Percentiles rank a stretch among this genome's conserved stretches.
Evolutionary conservation across 2,797 vertebrate genomes (phyloP).

Genomic region (Rhyacichthys aspro): DNA sequence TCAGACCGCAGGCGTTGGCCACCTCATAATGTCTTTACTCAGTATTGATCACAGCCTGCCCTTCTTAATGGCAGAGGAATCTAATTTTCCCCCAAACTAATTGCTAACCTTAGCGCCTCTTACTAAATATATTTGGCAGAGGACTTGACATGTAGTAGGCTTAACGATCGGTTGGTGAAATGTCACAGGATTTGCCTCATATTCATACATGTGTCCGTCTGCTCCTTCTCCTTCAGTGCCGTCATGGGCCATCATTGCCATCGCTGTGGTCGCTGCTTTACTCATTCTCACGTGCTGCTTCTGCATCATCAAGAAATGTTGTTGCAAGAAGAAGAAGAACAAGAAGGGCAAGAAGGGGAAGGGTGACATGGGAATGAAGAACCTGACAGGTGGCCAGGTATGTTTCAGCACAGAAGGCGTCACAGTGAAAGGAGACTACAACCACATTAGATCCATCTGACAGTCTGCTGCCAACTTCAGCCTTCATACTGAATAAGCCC

Average conservation of each 20-base stretch:
- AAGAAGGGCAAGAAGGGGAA: conserved; percentile 98
- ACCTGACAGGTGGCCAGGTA: conserved; percentile 86
- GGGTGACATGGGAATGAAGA: conserved; percentile 86
- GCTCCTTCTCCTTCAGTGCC: conserved; percentile 83
- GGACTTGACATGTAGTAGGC: conserved; percentile 49
- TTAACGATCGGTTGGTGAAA: conserved; percentile 60
- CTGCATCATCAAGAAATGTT: conserved; percentile 98
- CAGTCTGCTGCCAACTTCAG: not conserved
- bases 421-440: conserved; percentile 18
- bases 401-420: conserved; percentile 40
- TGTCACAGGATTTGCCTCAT: conserved; percentile 58
- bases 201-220: conserved; percentile 12
- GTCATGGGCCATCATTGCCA: conserved; percentile 94
- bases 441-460: not conserved
- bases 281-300: conserved; percentile 96
- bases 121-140: conserved; percentile 64
- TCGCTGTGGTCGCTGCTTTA: conserved; percentile 90
- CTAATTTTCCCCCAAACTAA: conserved; percentile 69
- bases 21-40: conserved; percentile 72
- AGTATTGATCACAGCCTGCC: conserved; percentile 70
- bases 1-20: conserved; percentile 56
- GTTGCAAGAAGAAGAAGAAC: conserved; percentile 98
- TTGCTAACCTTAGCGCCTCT: conserved; percentile 63
- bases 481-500: conserved; percentile 12
- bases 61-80: conserved; percentile 69